Evolutionary conservation across 2,888 invertebrate species (phyloP).

Genomic region (Archips xylosteana): DNA sequence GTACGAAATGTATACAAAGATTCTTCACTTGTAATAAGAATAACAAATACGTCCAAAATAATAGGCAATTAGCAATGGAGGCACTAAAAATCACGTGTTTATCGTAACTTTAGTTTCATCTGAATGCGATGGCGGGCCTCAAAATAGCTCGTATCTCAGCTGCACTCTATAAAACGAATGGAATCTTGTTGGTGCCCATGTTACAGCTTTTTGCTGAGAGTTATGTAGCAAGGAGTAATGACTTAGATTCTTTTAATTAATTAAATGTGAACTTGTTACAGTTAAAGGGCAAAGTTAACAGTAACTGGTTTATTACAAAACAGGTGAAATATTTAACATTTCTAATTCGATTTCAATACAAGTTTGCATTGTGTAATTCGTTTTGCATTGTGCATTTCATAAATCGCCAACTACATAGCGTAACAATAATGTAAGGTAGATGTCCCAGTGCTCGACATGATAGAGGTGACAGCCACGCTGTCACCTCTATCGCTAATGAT

Average conservation of each 20-base stretch:
- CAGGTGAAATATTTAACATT: not conserved
- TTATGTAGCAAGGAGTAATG: slow-evolving; percentile 42
- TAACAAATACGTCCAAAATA: not conserved
- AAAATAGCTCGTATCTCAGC: slow-evolving; percentile 10
- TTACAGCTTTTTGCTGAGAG: slow-evolving; percentile 22
- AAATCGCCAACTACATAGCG: not conserved
- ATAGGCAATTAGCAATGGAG: not conserved
- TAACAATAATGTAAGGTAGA: not conserved
- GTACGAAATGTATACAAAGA: not conserved
- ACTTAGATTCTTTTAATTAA: slow-evolving; percentile 46
- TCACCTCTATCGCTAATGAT: too few relatives aligned
- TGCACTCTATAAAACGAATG: slow-evolving; percentile 18
- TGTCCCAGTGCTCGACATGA: too few relatives aligned
- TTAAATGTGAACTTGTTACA: slow-evolving; percentile 40
- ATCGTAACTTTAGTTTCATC: not conserved
- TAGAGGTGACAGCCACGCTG: too few relatives aligned
- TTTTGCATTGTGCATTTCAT: not conserved
- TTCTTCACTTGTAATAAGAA: not conserved
- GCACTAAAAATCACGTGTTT: slow-evolving; percentile 2
- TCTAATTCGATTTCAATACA: not conserved
- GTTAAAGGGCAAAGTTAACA: slow-evolving; percentile 41
- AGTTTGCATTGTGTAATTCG: not conserved
- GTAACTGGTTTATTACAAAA: slow-evolving; percentile 13
- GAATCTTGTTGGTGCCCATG: slow-evolving; percentile 38
- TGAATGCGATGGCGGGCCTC: slow-evolving; percentile 7